Base-by-base conservation (phyloP, 1,140 invertebrate species). In the Plutomurus gul region DNA sequence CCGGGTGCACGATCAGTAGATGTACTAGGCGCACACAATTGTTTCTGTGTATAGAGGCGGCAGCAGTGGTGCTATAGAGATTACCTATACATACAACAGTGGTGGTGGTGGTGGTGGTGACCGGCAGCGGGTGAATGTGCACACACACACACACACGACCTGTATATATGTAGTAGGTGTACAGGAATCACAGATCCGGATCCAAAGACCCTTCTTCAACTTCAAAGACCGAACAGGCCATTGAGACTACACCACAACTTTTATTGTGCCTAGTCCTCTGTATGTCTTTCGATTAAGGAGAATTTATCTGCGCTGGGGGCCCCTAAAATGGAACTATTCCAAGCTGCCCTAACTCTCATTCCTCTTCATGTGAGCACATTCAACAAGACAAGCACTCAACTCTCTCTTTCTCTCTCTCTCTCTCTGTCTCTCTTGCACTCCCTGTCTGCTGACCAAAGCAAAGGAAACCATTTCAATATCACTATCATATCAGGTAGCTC, bases 231-330 rank as follows among this genome's bases (percentile, higher is more conserved):
- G 56, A 65, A 65, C 39, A 71, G 77, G 73, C 43, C 76, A 76
- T 77, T 76, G 74, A 79, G 47, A 27, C 73, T 47, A 76, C 79
- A 75, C 79, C 75, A 72, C 76, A 81, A 80, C 76, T 83, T 83
- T 83, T 83, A 83, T 83, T 83, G 80, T 78, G 74, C 30, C 73
- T 78, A 74, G 56, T 76, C 78, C 72, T 75, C 65, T 80, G 46
- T 74, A 82, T 80, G 82, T 83, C 78, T 83, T 82, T 83, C 82
- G 82, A 83, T 83, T 83, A 83, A 83, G 78, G 72, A 81, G 77
- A 83, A 83, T 83, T 83, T 83, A 83, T 83, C 80, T 82, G 65
- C 80, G 79, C 82, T 78, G 36, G 74, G 82, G 82, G 78, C 49
- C 82, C 77, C 77, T 81, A 81, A 82, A 81, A 81, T 46, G 76